A percentile compares a stretch with the other conserved stretches of the same genome.
These are phyloP conservation scores for Oeneis ivallda DNA, from an alignment of 2,888 invertebrate genomes.

Conservation along the genomic window DNA sequence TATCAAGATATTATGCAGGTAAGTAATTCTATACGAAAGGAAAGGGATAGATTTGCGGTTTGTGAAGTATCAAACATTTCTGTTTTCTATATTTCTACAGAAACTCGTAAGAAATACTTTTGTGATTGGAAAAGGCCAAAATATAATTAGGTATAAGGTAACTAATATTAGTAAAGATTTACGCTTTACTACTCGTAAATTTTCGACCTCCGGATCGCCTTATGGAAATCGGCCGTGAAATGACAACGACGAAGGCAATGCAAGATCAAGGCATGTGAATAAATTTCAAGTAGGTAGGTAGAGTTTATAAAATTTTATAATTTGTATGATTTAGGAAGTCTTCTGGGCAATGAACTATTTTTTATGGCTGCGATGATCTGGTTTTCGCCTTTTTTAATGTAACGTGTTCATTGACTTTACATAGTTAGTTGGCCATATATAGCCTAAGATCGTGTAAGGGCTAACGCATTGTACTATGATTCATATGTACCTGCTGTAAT, in stretches of 20 bases:
- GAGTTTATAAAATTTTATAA: neutral
- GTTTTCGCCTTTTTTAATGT: slow-evolving; percentile 45
- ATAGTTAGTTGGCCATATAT: slow-evolving; percentile 25
- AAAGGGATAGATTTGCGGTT: slow-evolving; percentile 26
- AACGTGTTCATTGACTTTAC: slow-evolving; percentile 48
- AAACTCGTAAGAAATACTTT: too few species aligned
- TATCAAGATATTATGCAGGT: too few species aligned
- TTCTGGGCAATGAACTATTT: slow-evolving; percentile 39
- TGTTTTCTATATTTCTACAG: neutral
- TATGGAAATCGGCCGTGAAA: too few species aligned
- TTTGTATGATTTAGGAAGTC: slow-evolving; percentile 28
- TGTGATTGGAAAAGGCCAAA: too few species aligned
- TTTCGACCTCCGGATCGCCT: too few species aligned
- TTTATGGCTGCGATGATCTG: slow-evolving; percentile 41
- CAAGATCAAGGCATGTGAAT: neutral
- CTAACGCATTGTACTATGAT: slow-evolving; percentile 5
- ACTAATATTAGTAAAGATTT: too few species aligned
- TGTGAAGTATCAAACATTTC: neutral
- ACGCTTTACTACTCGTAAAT: too few species aligned
- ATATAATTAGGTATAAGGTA: too few species aligned
- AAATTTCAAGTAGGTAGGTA: neutral
- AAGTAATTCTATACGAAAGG: slow-evolving; percentile 20
- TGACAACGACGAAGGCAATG: neutral
- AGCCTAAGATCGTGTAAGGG: slow-evolving; percentile 7
- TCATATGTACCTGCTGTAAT: neutral